Base-by-base conservation (phyloP, 2,113 vertebrate species). In the Donacobius atricapilla region DNA sequence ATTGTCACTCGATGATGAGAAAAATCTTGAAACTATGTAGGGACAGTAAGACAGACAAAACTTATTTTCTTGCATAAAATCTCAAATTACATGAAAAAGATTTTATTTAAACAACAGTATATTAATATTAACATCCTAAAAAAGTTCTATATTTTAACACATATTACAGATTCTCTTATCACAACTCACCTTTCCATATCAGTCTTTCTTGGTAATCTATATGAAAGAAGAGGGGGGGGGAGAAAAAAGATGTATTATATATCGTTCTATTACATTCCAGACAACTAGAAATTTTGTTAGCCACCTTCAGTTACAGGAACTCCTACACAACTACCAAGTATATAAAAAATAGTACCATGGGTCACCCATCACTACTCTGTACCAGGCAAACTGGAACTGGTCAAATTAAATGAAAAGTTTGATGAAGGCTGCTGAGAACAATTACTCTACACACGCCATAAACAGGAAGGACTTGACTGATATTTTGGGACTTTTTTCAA, bases 131-230 rank as follows among this genome's bases (percentile, higher is more conserved):
- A 64, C 21, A 75, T 40, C 50, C 44, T 35, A 63, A 96, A 39
- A 15, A 71, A 61, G n/a, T 56, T 61, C 33, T 56, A 0, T 9
- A n/a, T 72, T 68, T 82, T 76, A 93, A 66, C 5, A 82, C 20
- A 14, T 22, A 37, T 68, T 63, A 82, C 37, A 75, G n/a, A 39
- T 37, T 60, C 15, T 58, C 39, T 90, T 80, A 42, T 17, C 58
- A 81, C 79, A 92, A 98, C 98, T 98, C 94, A 99, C 99, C 99
- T 99, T 98, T 99, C 99, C 98, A 99, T 99, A 97, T 99, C 99
- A 22, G 99, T 99, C 98, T 99, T 99, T 85, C 99, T 98, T 83
- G 99, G 99, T 56, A 99, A 98, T 44, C 99, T 99, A 69, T 5
- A 96, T 88, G 24, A 89, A 83, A 87, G 96, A 96, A 8, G 30